Evolutionary conservation across 2,888 invertebrate genomes (phyloP).

Genomic region (Drosophila buzzatii): DNA sequence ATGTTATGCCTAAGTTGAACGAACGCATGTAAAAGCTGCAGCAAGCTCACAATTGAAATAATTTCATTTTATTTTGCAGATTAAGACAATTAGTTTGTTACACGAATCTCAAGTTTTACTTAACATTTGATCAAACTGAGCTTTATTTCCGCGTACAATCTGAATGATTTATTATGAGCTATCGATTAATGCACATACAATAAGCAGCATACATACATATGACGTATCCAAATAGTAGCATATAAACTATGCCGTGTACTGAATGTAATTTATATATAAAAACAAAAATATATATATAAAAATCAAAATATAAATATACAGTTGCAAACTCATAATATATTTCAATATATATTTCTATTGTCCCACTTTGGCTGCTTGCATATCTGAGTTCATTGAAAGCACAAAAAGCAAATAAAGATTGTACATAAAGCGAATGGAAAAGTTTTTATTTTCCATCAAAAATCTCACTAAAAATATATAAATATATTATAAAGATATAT

Average conservation of each 20-base stretch:
- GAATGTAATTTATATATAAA: constrained; percentile 46
- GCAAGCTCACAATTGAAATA: constrained; percentile 33
- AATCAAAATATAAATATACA: constrained; percentile 8
- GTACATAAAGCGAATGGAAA: constrained; percentile 45
- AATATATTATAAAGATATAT: constrained; percentile 23
- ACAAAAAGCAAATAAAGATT: constrained; percentile 20
- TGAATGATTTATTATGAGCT: constrained; percentile 40
- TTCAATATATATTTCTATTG: not conserved
- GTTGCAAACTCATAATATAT: not conserved
- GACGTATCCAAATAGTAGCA: constrained; percentile 77
- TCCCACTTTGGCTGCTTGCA: constrained; percentile 19
- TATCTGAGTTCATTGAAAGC: constrained; percentile 13
- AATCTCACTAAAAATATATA: constrained; percentile 15
- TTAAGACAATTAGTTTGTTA: constrained; percentile 13
- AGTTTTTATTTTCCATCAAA: constrained; percentile 24
- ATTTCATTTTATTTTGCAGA: constrained; percentile 20
- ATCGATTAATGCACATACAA: constrained; percentile 55
- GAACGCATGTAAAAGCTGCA: constrained; percentile 42
- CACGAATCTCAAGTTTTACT: constrained; percentile 61
- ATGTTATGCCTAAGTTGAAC: constrained; percentile 34
- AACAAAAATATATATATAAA: constrained; percentile 12
- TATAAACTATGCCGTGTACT: constrained; percentile 56
- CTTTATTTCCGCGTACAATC: constrained; percentile 65
- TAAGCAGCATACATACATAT: constrained; percentile 49
- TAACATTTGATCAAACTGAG: constrained; percentile 65